phyloP scores from a whole-genome alignment of 2,888 invertebrate genomes.

The Tigriopus californicus region DNA sequence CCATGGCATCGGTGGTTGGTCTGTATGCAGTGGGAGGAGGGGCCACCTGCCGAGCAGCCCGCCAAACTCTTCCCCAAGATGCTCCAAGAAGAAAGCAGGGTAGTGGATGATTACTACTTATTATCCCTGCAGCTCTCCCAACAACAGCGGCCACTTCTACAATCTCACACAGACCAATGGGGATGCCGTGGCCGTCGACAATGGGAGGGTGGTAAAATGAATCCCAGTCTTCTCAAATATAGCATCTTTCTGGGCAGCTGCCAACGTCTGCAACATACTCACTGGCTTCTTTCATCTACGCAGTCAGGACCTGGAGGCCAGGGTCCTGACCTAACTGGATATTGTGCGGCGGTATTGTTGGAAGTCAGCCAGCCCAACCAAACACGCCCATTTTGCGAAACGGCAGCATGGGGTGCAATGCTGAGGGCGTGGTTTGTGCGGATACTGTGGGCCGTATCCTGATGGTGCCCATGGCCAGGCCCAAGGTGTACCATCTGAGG shows the following conservation, averaged over 20 bases:
- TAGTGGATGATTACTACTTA: slow-evolving; percentile 25
- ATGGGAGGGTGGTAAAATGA: slow-evolving; percentile 24
- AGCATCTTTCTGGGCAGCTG: too few species aligned
- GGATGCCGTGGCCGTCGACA: slow-evolving; percentile 21
- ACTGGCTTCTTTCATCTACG: not conserved
- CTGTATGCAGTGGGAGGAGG: not conserved
- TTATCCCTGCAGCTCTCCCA: slow-evolving; percentile 22
- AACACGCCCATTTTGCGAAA: too few species aligned
- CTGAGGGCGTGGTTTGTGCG: too few species aligned
- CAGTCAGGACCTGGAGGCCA: too few species aligned
- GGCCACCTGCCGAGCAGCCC: too few species aligned
- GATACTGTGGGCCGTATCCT: too few species aligned
- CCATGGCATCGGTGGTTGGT: not conserved
- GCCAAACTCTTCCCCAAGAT: slow-evolving; percentile 26
- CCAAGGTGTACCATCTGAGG: too few species aligned
- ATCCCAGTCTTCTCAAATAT: slow-evolving; percentile 17
- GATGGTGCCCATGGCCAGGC: too few species aligned
- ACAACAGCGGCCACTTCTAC: slow-evolving; percentile 9
- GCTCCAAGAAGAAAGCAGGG: slow-evolving; percentile 21
- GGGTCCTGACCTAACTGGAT: too few species aligned
- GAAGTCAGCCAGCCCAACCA: too few species aligned
- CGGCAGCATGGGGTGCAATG: too few species aligned
- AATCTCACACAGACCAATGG: not conserved
- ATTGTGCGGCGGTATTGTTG: too few species aligned
- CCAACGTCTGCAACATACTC: not conserved